Base-by-base conservation (phyloP, 2,888 invertebrate genomes). In the Salpingus planirostris region DNA sequence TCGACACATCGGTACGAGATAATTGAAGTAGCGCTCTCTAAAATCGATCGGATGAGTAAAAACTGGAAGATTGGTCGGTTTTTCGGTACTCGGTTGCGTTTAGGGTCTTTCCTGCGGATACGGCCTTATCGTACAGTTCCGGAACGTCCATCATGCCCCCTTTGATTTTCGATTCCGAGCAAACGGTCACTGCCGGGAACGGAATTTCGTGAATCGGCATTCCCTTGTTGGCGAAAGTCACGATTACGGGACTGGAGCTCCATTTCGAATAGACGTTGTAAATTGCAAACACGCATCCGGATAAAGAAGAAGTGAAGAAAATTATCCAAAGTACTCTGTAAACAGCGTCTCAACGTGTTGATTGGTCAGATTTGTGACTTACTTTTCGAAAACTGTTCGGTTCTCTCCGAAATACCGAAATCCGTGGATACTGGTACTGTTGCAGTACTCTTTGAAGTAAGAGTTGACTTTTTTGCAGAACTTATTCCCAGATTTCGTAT, bases 221-320 rank as follows among this genome's bases (percentile, higher is more conserved):
- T 0, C 80, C 74, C 29, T 74, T 77, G 53, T 80, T 80, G 1
- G 80, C 79, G 51, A 82, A 81, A 51, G 78, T 80, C 3, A 82
- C 81, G 49, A 82, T 82, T 0, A 82, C 81, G 1, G 82, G 82
- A 51, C 74, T 78, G 14, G 11, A 14, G 2, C 73, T 70, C 79
- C 80, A 80, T 56, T 80, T 80, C 41, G 70, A 66, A 71, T 75
- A 80, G 7, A 78, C 71, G 52, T 76, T 73, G 33, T 66, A 63
- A 23, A 76, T 79, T 3, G 76, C 59, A 21, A 65, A 66, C 25
- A 66, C 58, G 45, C 78, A 78, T 2, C 71, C 65, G 24, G 70
- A 62, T n/a, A 78, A 69, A 27, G 73, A 73, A 25, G 73, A 65
- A 1, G 61, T 55, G 40, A 74, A 71, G 39, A 75, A 71, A 31